phyloP scores from a whole-genome alignment of 2,113 vertebrate species.

The Ifrita kowaldi region DNA sequence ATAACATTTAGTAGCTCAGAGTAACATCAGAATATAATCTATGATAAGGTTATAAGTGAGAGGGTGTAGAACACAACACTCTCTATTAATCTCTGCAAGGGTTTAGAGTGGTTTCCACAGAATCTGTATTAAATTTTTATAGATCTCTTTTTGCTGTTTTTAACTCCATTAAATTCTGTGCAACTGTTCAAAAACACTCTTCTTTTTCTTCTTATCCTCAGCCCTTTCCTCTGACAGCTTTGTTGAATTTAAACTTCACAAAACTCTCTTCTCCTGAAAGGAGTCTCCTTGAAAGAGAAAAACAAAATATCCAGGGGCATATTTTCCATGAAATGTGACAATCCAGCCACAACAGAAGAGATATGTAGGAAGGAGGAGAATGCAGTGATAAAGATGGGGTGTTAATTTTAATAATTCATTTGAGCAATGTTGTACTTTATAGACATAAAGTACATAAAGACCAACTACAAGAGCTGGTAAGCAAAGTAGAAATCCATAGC shows the following conservation, averaged over 20 bases:
- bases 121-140: conserved; percentile 5
- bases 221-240: neutral
- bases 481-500: neutral
- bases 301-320: neutral
- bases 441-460: neutral
- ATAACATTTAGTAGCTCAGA: neutral
- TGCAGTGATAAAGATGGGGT: neutral
- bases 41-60: neutral
- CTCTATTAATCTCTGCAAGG: neutral
- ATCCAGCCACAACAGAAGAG: neutral
- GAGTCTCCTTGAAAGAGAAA: neutral
- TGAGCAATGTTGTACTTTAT: neutral
- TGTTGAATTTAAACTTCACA: neutral
- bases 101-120: neutral
- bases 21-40: neutral
- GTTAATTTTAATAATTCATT: conserved; percentile 1
- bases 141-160: neutral
- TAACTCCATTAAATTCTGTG: conserved; percentile 1
- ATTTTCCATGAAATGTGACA: neutral
- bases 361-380: neutral
- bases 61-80: neutral
- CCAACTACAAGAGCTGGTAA: neutral
- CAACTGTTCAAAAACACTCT: neutral
- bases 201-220: neutral
- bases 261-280: neutral